phyloP scores from a whole-genome alignment of 2,888 invertebrate genomes.

The Teinopalpus imperialis region DNA sequence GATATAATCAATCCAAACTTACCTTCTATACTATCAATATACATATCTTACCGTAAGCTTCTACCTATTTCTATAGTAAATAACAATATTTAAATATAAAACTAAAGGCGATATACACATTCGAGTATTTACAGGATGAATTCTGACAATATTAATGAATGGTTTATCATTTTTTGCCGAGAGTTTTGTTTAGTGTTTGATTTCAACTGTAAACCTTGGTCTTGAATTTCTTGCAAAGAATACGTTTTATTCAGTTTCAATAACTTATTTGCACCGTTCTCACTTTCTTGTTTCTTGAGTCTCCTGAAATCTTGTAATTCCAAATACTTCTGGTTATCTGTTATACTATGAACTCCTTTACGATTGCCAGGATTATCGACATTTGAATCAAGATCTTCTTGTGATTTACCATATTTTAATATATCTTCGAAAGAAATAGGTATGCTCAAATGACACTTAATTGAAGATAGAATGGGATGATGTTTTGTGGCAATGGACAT shows the following conservation, averaged over 20 bases:
- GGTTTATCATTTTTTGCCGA: conserved; percentile 42
- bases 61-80: too few relatives aligned
- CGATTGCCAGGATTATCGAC: conserved; percentile 23
- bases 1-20: too few relatives aligned
- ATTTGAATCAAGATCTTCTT: conserved; percentile 31
- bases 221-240: conserved; percentile 53
- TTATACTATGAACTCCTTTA: conserved; percentile 25
- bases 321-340: conserved; percentile 37
- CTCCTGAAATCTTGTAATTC: conserved; percentile 62
- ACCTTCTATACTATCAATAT: too few relatives aligned
- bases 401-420: conserved; percentile 50
- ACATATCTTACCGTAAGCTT: too few relatives aligned
- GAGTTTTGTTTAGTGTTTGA: conserved; percentile 32
- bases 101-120: conserved; percentile 27
- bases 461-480: conserved; percentile 37
- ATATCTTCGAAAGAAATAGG: conserved; percentile 49
- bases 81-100: too few relatives aligned
- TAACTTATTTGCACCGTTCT: conserved; percentile 37
- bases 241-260: conserved; percentile 53
- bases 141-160: conserved; percentile 58
- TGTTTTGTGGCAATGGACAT: conserved; percentile 50
- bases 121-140: conserved; percentile 61
- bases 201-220: conserved; percentile 49
- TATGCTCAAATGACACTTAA: conserved; percentile 34
- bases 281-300: conserved; percentile 49